Evolutionary conservation across 1,140 invertebrate genomes (phyloP), one percentile per base, ranked within the genome.

Genomic region (Panonychus citri): DNA sequence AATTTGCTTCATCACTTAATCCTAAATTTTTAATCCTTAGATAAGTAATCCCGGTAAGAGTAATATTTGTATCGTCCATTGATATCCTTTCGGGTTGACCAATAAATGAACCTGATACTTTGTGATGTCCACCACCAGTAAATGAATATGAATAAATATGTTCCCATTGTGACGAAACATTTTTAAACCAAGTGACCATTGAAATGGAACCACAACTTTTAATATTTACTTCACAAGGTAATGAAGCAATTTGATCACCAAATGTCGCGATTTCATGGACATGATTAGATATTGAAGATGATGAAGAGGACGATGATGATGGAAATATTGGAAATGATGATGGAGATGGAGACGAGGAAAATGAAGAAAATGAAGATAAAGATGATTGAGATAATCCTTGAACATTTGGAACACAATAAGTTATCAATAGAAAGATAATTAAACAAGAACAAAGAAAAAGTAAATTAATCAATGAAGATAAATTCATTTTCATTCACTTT

Each of bases 1-100:
- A 87, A 12, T 80, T 72, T 0, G 81, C 83, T 63, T 86, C 83
- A 67, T 88, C 83, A 53, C 77, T 74, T 13, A 82, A 71, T 54
- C 78, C 71, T 4, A 85, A 70, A 30, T 77, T 42, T 15, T 58
- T 26, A 28, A 65, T 57, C 17, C 54, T 59, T 40, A 65, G 30
- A 50, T 62, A 58, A 13, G 62, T 61, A 5, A 58, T 19, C 10
- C 49, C 51, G 25, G 56, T 59, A 4, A 10, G 24, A 30, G 27
- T 53, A 26, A 62, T 46, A 27, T 53, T 53, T 10, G 34, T 19
- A 15, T 54, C 43, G 39, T 49, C 42, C n/a, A 59, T 42, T 5
- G 7, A 17, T 12, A 61, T 49, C 24, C 58, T 53, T 17, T 56
- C 56, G 25, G n/a, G 53, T 19, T 58, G 57, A 19, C 54, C 26